A percentile compares a stretch with the other conserved stretches of the same genome.
These are phyloP conservation scores for Stratiomys singularior DNA, from an alignment of 2,888 invertebrate genomes.

Conservation along the genomic window DNA sequence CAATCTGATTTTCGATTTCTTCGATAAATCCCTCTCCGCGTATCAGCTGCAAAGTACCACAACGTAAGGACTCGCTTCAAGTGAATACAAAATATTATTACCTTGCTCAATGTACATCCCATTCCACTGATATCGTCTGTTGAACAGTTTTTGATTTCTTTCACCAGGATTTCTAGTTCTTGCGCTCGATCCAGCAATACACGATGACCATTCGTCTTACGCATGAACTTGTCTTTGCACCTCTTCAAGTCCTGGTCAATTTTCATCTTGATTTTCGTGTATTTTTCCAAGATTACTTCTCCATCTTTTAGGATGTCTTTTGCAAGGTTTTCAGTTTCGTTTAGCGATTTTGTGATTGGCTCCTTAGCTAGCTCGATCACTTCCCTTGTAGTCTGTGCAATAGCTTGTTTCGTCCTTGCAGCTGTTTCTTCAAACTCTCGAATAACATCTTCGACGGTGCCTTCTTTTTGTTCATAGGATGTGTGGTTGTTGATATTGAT, in stretches of 20 bases:
- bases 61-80: not conserved
- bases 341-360: not conserved
- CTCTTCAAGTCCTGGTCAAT: not conserved
- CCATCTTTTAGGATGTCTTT: not conserved
- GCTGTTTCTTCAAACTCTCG: slow-evolving; percentile 15
- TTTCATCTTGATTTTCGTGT: slow-evolving; percentile 17
- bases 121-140: slow-evolving; percentile 15
- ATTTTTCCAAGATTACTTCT: not conserved
- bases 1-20: slow-evolving; percentile 3
- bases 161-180: not conserved
- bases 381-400: not conserved
- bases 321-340: slow-evolving; percentile 3
- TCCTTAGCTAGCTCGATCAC: slow-evolving; percentile 23
- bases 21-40: slow-evolving; percentile 31
- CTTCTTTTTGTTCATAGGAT: slow-evolving; percentile 13
- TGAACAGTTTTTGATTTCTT: slow-evolving; percentile 31
- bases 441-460: slow-evolving; percentile 16
- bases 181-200: not conserved
- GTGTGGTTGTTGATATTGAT: no score
- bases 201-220: not conserved
- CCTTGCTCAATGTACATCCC: slow-evolving; percentile 41
- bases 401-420: not conserved
- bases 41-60: not conserved
- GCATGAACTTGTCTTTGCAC: slow-evolving; percentile 6
- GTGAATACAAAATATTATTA: not conserved